phyloP scores from a whole-genome alignment of 2,888 invertebrate species.

The Apoda limacodes region DNA sequence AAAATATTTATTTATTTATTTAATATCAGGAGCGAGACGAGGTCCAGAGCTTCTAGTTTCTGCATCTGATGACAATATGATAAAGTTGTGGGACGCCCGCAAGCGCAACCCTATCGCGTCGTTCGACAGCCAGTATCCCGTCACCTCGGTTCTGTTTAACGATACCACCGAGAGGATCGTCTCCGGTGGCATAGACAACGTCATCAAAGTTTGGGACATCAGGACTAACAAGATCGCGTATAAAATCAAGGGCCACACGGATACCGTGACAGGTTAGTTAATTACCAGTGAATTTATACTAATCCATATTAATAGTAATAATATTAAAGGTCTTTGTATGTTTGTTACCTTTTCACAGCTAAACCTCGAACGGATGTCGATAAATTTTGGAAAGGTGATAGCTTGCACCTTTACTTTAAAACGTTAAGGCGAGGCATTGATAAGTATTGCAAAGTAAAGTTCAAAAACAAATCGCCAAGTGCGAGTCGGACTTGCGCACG shows the following conservation, averaged over 20 bases:
- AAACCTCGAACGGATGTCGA: too few species aligned
- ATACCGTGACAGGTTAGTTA: constrained; percentile 85
- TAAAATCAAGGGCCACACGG: constrained; percentile 91
- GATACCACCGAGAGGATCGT: constrained; percentile 97
- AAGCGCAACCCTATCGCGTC: constrained; percentile 83
- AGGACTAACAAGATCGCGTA: constrained; percentile 88
- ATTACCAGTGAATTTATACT: too few species aligned
- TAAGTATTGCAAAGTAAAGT: too few species aligned
- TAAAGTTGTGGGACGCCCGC: constrained; percentile 93
- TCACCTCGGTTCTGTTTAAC: constrained; percentile 92
- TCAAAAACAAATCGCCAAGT: too few species aligned
- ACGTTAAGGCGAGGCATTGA: too few species aligned
- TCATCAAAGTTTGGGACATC: constrained; percentile 97
- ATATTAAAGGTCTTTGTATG: too few species aligned
- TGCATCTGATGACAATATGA: constrained; percentile 94
- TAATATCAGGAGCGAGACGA: constrained; percentile 77
- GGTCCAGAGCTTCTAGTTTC: constrained; percentile 93
- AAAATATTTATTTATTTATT: too few species aligned
- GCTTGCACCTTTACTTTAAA: too few species aligned
- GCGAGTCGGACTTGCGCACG: too few species aligned
- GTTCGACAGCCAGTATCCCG: constrained; percentile 79
- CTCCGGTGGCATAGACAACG: constrained; percentile 96
- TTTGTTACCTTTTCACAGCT: too few species aligned
- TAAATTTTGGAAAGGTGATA: too few species aligned
- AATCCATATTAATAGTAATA: too few species aligned